These are phyloP conservation scores for Toxonevra muliebris DNA, from an alignment of 2,888 invertebrate genomes.

Conservation along the genomic window DNA sequence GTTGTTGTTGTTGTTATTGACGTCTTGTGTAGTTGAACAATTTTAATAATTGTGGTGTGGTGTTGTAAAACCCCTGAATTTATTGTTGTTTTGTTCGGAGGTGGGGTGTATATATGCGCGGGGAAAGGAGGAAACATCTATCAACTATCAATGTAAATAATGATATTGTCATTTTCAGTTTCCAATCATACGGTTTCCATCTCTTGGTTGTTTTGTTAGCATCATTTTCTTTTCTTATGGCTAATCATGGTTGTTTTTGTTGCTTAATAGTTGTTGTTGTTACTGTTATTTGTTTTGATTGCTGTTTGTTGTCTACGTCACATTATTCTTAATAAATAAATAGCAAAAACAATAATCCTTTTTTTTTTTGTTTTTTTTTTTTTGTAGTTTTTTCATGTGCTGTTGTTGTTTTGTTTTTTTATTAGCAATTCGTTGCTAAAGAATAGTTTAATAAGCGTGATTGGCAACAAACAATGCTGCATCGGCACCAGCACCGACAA, in stretches of 20 bases:
- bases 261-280: conserved; percentile 13
- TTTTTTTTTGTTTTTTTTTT: conserved; percentile 8
- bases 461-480: conserved; percentile 93
- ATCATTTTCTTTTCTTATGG: conserved; percentile 8
- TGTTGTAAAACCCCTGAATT: too few relatives aligned
- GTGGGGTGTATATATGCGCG: too few relatives aligned
- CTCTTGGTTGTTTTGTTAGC: too few relatives aligned
- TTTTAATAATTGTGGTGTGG: too few relatives aligned
- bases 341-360: conserved; percentile 41
- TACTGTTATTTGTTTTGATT: conserved; percentile 26
- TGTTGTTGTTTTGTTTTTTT: conserved; percentile 3
- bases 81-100: too few relatives aligned
- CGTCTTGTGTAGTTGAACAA: conserved; percentile 4
- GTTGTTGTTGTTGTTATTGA: conserved; percentile 14
- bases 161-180: too few relatives aligned
- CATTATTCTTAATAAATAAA: conserved; percentile 40
- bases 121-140: too few relatives aligned
- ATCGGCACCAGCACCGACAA: conserved; percentile 85
- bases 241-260: background rate
- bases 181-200: too few relatives aligned
- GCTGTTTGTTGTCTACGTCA: conserved; percentile 16
- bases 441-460: conserved; percentile 85
- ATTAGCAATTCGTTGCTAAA: background rate
- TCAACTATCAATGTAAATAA: too few relatives aligned
- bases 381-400: conserved; percentile 1